Percentiles rank a stretch among this genome's conserved stretches.
phyloP scores from a whole-genome alignment of 2,113 vertebrate species.

The Psittacula cyanocephala region DNA sequence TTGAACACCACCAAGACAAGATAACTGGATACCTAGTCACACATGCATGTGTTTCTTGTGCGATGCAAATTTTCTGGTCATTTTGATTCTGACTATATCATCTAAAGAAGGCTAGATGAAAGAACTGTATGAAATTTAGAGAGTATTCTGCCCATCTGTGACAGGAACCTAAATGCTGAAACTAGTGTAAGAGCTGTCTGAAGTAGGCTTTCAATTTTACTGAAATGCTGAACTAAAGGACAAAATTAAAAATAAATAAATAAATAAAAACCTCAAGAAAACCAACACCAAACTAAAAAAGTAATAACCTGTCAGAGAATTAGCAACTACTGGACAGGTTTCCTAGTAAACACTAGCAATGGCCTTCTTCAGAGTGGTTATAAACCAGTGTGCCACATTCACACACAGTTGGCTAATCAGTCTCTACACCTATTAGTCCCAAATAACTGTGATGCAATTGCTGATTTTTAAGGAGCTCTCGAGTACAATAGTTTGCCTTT shows the following conservation, averaged over 20 bases:
- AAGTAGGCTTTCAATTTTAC: not conserved
- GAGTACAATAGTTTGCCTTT: not conserved
- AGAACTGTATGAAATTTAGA: not conserved
- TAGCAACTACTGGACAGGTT: not conserved
- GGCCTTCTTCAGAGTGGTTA: not conserved
- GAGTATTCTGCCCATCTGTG: not conserved
- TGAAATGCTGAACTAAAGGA: not conserved
- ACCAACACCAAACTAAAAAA: not conserved
- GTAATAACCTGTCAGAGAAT: not conserved
- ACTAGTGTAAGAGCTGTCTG: not conserved
- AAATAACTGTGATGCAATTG: not conserved
- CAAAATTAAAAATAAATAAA: not conserved
- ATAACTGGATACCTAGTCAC: not conserved
- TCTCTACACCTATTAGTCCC: not conserved
- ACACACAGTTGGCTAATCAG: not conserved
- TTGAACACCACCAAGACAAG: not conserved
- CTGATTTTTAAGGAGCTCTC: rapidly evolving
- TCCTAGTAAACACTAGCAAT: not conserved
- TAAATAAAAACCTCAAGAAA: no score
- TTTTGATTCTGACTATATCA: not conserved
- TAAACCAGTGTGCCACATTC: rapidly evolving
- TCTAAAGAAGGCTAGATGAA: not conserved
- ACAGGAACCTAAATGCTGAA: not conserved
- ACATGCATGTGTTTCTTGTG: not conserved
- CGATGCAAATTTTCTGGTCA: not conserved